A percentile compares a stretch with the other conserved stretches of the same genome.
phyloP scores from a whole-genome alignment of 2,797 vertebrate genomes.

The Sarcophilus harrisii region DNA sequence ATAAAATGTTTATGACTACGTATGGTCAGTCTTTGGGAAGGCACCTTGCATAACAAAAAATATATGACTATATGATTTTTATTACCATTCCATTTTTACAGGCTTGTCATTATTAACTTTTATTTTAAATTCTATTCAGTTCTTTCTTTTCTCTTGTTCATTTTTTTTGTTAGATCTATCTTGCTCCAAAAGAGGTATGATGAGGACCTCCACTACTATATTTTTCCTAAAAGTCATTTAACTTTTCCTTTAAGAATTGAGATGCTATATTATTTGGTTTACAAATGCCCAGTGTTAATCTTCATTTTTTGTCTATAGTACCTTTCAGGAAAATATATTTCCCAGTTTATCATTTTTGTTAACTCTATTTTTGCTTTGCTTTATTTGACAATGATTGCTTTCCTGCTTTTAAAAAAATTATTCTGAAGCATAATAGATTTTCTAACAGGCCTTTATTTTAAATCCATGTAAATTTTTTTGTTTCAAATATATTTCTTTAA shows the following conservation, averaged over 20 bases:
- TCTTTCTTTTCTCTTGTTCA: background rate
- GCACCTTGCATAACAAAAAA: background rate
- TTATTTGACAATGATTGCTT: background rate
- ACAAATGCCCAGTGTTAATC: background rate
- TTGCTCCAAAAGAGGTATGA: background rate
- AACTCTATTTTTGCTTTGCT: background rate
- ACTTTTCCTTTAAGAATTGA: background rate
- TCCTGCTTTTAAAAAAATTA: background rate
- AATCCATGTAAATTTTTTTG: background rate
- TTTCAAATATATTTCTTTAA: background rate
- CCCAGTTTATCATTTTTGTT: background rate
- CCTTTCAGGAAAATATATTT: background rate
- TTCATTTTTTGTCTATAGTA: background rate
- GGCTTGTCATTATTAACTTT: too few relatives aligned
- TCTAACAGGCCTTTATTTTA: background rate
- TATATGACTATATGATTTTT: background rate
- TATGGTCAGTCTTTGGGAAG: background rate
- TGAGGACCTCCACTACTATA: background rate
- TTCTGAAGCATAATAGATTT: background rate
- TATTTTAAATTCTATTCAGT: background rate
- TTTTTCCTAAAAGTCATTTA: background rate
- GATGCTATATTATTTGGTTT: background rate
- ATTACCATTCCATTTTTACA: too few relatives aligned
- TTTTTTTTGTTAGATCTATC: background rate
- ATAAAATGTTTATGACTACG: background rate